A percentile compares a stretch with the other conserved stretches of the same genome.
These are phyloP conservation scores for Megaceryle alcyon DNA, from an alignment of 2,797 vertebrate species.

Conservation along the genomic window DNA sequence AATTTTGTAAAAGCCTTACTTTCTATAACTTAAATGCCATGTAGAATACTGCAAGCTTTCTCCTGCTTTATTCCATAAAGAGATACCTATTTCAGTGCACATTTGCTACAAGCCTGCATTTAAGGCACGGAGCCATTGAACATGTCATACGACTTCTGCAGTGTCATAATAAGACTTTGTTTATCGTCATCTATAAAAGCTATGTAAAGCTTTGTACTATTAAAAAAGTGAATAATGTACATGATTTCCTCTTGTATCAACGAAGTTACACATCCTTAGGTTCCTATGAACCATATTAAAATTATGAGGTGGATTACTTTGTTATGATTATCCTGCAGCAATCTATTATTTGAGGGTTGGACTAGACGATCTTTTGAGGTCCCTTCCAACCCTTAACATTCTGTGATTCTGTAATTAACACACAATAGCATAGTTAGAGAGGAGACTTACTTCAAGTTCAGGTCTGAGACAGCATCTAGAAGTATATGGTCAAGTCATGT, in stretches of 20 bases:
- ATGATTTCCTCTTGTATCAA: background rate
- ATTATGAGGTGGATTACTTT: background rate
- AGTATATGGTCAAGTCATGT: background rate
- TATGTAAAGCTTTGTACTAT: background rate
- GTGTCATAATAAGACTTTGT: background rate
- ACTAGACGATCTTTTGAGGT: too few species aligned
- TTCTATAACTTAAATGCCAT: background rate
- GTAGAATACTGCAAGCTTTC: slow-evolving; percentile 31
- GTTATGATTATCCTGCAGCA: background rate
- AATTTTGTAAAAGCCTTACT: slow-evolving; percentile 9
- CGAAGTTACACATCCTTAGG: background rate
- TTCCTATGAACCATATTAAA: background rate
- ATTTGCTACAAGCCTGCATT: background rate
- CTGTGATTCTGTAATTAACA: background rate
- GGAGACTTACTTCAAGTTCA: background rate
- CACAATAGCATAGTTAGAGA: background rate
- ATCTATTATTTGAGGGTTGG: background rate
- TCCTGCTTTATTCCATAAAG: slow-evolving; percentile 28
- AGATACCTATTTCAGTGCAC: background rate
- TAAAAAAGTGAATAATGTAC: background rate
- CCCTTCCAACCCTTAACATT: too few species aligned
- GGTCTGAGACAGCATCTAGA: background rate
- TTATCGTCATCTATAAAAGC: background rate
- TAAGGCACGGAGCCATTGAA: background rate
- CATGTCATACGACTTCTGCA: background rate